Evolutionary conservation across 2,888 invertebrate genomes (phyloP).

Genomic region (Diadegma fenestrale): DNA sequence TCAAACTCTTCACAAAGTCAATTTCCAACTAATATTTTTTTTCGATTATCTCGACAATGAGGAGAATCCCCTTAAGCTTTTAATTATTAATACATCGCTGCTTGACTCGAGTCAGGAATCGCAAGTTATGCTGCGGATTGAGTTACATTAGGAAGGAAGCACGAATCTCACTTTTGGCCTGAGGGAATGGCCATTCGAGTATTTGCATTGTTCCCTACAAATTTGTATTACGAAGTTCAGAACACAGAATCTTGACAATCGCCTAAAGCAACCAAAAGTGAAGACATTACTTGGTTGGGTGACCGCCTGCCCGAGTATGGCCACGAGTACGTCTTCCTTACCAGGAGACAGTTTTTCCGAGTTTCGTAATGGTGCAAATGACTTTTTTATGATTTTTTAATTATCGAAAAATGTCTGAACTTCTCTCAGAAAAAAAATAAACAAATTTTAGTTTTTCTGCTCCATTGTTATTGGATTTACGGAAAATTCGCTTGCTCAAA

Average conservation of each 20-base stretch:
- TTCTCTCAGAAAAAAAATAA: no score
- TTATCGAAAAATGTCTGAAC: no score
- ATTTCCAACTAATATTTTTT: slow-evolving; percentile 43
- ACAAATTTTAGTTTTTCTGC: neutral
- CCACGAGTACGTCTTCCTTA: no score
- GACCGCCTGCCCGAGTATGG: no score
- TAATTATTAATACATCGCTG: slow-evolving; percentile 41
- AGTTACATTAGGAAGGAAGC: slow-evolving; percentile 24
- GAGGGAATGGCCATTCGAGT: slow-evolving; percentile 51
- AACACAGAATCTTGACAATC: neutral
- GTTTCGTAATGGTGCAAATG: no score
- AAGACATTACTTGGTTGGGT: no score
- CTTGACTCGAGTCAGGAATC: slow-evolving; percentile 2
- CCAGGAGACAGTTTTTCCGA: no score
- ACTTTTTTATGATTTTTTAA: no score
- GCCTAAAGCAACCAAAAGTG: neutral
- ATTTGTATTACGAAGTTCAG: slow-evolving; percentile 26
- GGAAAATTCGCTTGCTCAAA: neutral
- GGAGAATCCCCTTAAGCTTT: slow-evolving; percentile 33
- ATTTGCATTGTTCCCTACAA: slow-evolving; percentile 41
- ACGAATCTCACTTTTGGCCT: neutral
- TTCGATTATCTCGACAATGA: slow-evolving; percentile 47
- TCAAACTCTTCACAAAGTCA: slow-evolving; percentile 29
- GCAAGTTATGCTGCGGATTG: slow-evolving; percentile 5
- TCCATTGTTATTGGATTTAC: neutral